Evolutionary conservation across 2,797 vertebrate genomes (phyloP).

Genomic region (Melanotaenia boesemani): DNA sequence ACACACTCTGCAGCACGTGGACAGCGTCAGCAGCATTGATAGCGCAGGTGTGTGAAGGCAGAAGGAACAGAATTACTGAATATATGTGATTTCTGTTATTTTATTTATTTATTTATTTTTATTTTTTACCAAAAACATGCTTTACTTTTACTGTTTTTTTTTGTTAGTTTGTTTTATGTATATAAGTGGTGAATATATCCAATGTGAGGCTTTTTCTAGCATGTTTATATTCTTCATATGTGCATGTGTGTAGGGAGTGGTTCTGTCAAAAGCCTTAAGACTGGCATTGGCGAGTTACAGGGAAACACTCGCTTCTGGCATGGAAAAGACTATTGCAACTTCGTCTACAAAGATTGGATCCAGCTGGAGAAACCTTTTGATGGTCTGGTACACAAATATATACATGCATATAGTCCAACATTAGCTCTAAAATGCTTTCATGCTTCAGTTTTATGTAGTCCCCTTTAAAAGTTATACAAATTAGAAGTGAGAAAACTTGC

Average conservation of each 20-base stretch:
- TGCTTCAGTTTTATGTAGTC: neutral
- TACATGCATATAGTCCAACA: neutral
- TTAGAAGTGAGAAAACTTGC: neutral
- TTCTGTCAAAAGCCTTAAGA: slow-evolving; percentile 90
- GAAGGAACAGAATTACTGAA: neutral
- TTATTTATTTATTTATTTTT: too few species aligned
- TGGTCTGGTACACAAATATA: slow-evolving; percentile 79
- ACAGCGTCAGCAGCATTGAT: slow-evolving; percentile 92
- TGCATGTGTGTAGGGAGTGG: slow-evolving; percentile 80
- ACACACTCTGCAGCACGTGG: slow-evolving; percentile 84
- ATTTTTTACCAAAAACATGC: neutral
- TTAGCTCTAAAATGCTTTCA: neutral
- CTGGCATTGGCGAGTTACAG: slow-evolving; percentile 90
- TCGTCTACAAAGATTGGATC: slow-evolving; percentile 98
- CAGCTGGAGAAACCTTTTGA: slow-evolving; percentile 98
- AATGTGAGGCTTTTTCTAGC: neutral
- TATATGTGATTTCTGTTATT: neutral
- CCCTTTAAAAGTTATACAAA: slow-evolving; percentile 6
- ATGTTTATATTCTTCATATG: neutral
- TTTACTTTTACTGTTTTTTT: neutral
- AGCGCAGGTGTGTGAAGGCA: slow-evolving; percentile 80
- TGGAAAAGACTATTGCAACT: slow-evolving; percentile 98
- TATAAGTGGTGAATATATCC: neutral
- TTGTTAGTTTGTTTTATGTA: neutral
- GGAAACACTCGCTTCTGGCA: slow-evolving; percentile 98